A percentile compares a stretch with the other conserved stretches of the same genome.
Conservation (phyloP, 2,113 vertebrate species). For the Cepphus grylle region DNA sequence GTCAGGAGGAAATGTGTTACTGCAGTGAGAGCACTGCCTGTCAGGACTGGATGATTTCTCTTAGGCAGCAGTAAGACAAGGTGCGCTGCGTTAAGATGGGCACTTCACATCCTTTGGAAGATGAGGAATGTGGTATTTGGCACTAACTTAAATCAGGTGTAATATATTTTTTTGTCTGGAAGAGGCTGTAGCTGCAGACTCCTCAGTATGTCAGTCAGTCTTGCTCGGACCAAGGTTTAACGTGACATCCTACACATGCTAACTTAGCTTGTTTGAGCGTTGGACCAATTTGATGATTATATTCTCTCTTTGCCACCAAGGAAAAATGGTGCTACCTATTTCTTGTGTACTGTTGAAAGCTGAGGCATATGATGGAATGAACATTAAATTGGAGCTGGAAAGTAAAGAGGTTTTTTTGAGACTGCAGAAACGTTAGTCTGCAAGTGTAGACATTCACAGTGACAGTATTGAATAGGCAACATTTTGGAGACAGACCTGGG, state of each 20-base stretch:
- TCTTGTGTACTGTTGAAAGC: background rate
- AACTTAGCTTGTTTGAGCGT: background rate
- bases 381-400: background rate
- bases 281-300: background rate
- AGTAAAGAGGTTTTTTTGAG: background rate
- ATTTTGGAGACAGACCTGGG: background rate
- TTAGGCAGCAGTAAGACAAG: background rate
- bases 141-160: background rate
- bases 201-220: background rate
- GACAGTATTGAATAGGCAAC: background rate
- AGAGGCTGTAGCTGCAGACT: background rate
- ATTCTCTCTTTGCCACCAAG: background rate
- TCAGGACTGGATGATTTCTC: background rate
- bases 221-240: background rate
- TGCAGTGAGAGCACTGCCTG: background rate
- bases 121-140: background rate
- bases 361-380: rapidly evolving
- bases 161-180: background rate
- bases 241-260: rapidly evolving
- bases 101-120: background rate
- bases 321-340: rapidly evolving
- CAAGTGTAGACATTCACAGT: background rate
- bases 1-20: background rate
- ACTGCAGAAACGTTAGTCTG: background rate
- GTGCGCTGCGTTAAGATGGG: background rate